Percentiles rank a stretch among this genome's conserved stretches.
These are phyloP conservation scores for Orthosia gothica DNA, from an alignment of 2,888 invertebrate species.

Conservation along the genomic window DNA sequence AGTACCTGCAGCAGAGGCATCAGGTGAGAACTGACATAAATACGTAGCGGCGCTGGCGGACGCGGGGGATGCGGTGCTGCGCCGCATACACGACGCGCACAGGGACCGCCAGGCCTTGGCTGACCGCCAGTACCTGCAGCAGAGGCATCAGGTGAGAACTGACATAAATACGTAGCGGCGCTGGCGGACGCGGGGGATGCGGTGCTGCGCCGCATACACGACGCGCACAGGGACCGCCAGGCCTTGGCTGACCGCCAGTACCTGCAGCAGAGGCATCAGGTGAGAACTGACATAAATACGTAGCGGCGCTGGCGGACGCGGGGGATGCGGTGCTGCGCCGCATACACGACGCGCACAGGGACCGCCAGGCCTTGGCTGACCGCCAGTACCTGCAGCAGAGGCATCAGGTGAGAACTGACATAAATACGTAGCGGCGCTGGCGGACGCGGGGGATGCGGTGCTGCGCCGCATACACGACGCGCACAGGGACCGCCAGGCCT, in stretches of 20 bases:
- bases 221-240: conserved; percentile 97
- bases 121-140: conserved; percentile 98
- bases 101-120: conserved; percentile 97
- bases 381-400: conserved; percentile 98
- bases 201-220: conserved; percentile 96
- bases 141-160: conserved; percentile 95
- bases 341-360: conserved; percentile 97
- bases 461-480: conserved; percentile 97
- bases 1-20: no score
- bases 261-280: conserved; percentile 98
- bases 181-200: conserved; percentile 97
- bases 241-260: conserved; percentile 98
- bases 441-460: conserved; percentile 97
- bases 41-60: conserved; percentile 96
- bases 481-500: conserved; percentile 97
- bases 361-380: conserved; percentile 98
- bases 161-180: conserved; percentile 92
- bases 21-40: no score
- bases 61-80: conserved; percentile 96
- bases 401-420: conserved; percentile 92
- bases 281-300: conserved; percentile 71
- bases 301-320: conserved; percentile 97
- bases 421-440: conserved; percentile 94
- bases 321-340: conserved; percentile 97
- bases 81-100: conserved; percentile 97